Percentiles rank a stretch among this genome's conserved stretches.
Conservation (phyloP, 2,797 vertebrate species). For the Mallotus villosus region DNA sequence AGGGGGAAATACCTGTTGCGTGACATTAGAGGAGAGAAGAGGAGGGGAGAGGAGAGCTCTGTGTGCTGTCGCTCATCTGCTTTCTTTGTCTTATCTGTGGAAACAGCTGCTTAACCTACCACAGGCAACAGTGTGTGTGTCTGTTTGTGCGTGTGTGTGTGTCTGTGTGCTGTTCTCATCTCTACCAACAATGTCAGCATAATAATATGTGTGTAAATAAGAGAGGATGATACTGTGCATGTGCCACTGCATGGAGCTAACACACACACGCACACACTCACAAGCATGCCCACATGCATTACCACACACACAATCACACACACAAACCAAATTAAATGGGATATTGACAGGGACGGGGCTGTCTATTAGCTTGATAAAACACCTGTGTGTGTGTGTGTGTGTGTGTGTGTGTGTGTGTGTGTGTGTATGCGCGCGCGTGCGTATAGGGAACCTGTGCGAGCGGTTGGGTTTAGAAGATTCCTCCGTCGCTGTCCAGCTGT, state of each 20-base stretch:
- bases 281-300: neutral
- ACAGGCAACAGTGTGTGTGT: conserved; percentile 38
- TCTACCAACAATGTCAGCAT: conserved; percentile 3
- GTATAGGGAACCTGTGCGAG: neutral
- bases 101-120: conserved; percentile 49
- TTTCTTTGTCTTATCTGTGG: conserved; percentile 49
- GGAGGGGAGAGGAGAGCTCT: conserved; percentile 36
- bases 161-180: conserved; percentile 1
- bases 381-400: neutral
- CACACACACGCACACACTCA: neutral
- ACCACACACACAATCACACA: neutral
- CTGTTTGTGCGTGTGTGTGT: neutral
- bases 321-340: neutral
- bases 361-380: neutral
- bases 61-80: conserved; percentile 45
- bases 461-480: neutral
- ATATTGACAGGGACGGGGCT: neutral
- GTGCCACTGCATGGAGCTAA: neutral
- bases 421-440: neutral
- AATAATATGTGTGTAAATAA: conserved; percentile 1
- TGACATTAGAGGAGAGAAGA: conserved; percentile 46
- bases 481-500: neutral
- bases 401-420: neutral
- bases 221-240: neutral
- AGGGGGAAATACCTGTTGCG: conserved; percentile 44